A percentile compares a stretch with the other conserved stretches of the same genome.
Evolutionary conservation across 2,797 vertebrate species (phyloP).

Genomic region (Poecilia gillii): DNA sequence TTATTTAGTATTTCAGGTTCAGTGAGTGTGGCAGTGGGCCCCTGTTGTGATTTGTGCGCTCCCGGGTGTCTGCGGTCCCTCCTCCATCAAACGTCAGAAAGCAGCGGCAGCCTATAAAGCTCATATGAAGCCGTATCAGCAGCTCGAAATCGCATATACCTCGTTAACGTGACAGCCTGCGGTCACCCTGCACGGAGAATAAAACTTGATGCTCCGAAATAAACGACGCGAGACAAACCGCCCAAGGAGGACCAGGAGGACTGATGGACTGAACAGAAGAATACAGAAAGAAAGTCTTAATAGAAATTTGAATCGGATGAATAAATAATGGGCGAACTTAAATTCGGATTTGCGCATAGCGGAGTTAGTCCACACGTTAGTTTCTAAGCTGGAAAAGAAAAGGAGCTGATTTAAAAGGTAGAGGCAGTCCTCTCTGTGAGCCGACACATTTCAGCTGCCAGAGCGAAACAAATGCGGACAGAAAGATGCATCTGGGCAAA

Average conservation of each 20-base stretch:
- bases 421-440: constrained; percentile 9
- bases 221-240: constrained; percentile 41
- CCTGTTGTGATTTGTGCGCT: constrained; percentile 41
- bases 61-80: constrained; percentile 72
- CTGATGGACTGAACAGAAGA: constrained; percentile 43
- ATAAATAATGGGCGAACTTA: constrained; percentile 56
- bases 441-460: constrained; percentile 17
- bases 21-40: constrained; percentile 23
- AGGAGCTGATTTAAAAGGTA: not conserved
- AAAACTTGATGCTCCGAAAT: constrained; percentile 17
- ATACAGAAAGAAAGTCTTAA: constrained; percentile 50
- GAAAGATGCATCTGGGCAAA: constrained; percentile 88
- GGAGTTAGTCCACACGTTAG: constrained; percentile 29
- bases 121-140: constrained; percentile 65
- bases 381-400: constrained; percentile 7
- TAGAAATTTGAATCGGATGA: constrained; percentile 43
- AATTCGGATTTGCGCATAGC: constrained; percentile 56
- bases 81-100: constrained; percentile 87
- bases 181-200: constrained; percentile 40
- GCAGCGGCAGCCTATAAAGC: constrained; percentile 81
- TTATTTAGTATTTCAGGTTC: constrained; percentile 18
- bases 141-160: constrained; percentile 52
- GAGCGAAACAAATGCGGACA: constrained; percentile 54
- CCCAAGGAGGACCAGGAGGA: constrained; percentile 25
- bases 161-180: constrained; percentile 57